A percentile compares a stretch with the other conserved stretches of the same genome.
Conservation (phyloP, 2,113 vertebrate species). For the Sminthopsis crassicaudata region DNA sequence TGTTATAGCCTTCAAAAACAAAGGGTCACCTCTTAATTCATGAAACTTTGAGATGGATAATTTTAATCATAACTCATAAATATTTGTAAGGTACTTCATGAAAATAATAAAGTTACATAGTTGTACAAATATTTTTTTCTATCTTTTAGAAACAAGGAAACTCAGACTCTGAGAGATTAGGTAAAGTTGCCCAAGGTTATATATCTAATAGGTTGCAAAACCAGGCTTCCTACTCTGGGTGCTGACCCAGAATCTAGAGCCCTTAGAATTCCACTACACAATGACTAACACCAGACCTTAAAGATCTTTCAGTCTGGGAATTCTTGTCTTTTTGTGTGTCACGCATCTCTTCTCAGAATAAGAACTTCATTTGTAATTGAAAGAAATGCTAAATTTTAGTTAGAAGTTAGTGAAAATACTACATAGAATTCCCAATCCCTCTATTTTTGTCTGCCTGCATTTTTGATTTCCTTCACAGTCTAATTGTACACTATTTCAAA, state of each 20-base stretch:
- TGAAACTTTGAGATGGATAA: background rate
- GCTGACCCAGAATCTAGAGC: background rate
- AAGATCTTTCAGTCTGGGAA: background rate
- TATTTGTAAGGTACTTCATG: background rate
- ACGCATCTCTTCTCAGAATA: background rate
- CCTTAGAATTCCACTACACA: background rate
- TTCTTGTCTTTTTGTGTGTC: background rate
- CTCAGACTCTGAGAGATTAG: background rate
- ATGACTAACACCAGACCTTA: background rate
- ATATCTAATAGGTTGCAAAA: background rate
- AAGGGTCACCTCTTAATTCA: background rate
- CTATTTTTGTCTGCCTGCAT: too few species aligned
- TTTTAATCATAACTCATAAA: background rate
- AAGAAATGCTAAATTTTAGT: background rate
- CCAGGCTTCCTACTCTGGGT: background rate
- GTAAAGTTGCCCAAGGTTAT: background rate
- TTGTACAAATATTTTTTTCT: background rate
- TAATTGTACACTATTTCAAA: too few species aligned
- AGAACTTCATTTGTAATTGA: background rate
- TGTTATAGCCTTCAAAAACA: background rate
- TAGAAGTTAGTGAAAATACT: background rate
- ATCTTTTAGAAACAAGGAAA: background rate
- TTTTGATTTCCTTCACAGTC: too few species aligned
- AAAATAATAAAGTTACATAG: background rate
- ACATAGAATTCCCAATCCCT: too few species aligned